Conservation (phyloP, 2,113 vertebrate genomes). For the Protobothrops flavoviridis region DNA sequence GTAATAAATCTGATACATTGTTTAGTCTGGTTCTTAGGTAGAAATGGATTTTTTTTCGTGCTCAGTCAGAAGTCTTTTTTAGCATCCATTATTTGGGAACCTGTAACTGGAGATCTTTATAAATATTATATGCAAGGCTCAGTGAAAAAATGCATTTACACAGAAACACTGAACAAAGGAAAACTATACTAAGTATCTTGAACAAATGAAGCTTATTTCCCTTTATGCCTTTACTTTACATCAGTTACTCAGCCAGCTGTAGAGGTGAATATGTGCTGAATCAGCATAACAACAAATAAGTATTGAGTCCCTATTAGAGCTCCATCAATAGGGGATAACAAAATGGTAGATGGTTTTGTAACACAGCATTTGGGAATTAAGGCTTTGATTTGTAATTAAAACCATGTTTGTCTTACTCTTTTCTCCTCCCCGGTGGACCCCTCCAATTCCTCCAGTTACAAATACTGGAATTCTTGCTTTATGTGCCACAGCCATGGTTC, state of each 20-base stretch:
- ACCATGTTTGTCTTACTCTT: conserved; percentile 73
- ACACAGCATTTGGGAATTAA: neutral
- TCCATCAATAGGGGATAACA: neutral
- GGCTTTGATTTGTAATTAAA: neutral
- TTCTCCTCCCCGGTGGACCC: conserved; percentile 85
- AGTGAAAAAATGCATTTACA: neutral
- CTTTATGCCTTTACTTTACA: neutral
- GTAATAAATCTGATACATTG: neutral
- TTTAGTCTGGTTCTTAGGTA: neutral
- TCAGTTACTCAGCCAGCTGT: neutral
- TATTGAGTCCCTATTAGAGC: neutral
- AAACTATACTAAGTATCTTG: neutral
- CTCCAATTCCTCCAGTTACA: conserved; percentile 88
- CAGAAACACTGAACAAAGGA: neutral
- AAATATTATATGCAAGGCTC: neutral
- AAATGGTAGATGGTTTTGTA: neutral
- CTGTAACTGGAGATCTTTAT: neutral
- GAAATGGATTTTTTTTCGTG: neutral
- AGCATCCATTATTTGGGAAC: neutral
- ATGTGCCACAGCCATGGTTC: conserved; percentile 85
- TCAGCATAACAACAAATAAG: neutral
- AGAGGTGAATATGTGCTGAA: neutral
- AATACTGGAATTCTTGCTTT: conserved; percentile 82
- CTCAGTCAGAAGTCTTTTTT: neutral
- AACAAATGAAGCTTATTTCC: neutral